Evolutionary conservation across 2,113 vertebrate species (phyloP).

Genomic region (Sylvicapra grimmia): DNA sequence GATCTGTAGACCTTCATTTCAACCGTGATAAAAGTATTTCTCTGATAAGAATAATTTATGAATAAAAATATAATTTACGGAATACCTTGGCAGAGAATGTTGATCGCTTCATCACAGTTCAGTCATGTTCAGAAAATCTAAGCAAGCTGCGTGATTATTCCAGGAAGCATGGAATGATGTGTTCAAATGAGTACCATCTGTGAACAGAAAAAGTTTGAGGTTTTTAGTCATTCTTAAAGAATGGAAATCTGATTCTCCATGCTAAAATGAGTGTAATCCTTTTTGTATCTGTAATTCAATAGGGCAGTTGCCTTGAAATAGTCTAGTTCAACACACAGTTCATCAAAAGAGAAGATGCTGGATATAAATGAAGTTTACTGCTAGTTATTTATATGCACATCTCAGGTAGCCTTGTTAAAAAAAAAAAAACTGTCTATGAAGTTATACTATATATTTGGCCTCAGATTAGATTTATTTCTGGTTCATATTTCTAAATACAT

Average conservation of each 20-base stretch:
- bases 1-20: background rate
- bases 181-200: constrained; percentile 84
- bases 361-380: constrained; percentile 71
- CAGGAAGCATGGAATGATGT: constrained; percentile 80
- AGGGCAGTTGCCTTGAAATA: constrained; percentile 77
- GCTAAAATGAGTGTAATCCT: constrained; percentile 81
- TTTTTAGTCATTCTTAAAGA: constrained; percentile 83
- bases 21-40: constrained; percentile 38
- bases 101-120: constrained; percentile 79
- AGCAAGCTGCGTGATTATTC: constrained; percentile 77
- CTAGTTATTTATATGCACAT: constrained; percentile 47
- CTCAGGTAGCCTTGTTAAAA: background rate
- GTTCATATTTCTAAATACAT: constrained; percentile 17
- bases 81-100: constrained; percentile 69
- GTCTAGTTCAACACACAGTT: constrained; percentile 65
- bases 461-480: constrained; percentile 27
- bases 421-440: background rate
- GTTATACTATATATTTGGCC: constrained; percentile 40
- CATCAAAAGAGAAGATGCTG: constrained; percentile 69
- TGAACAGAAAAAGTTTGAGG: constrained; percentile 72
- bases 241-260: constrained; percentile 84
- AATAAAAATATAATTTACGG: constrained; percentile 62
- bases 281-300: constrained; percentile 84
- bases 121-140: constrained; percentile 81
- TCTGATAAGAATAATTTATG: constrained; percentile 63